phyloP scores from a whole-genome alignment of 2,113 vertebrate genomes.

The Mirza zaza region DNA sequence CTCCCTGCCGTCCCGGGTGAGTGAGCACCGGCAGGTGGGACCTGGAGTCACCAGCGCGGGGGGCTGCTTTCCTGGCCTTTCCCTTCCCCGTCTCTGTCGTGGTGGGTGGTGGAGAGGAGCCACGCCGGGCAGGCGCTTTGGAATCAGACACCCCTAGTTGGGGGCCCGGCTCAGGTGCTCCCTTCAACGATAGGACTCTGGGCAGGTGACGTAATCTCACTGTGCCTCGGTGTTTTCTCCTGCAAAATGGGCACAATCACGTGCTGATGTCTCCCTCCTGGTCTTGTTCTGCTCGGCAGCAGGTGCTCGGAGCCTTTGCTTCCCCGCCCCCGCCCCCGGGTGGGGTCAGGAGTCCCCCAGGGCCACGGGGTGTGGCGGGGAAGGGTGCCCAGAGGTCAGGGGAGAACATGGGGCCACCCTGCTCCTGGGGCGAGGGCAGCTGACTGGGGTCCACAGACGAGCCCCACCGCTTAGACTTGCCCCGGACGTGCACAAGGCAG shows the following conservation, averaged over 20 bases:
- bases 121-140: too few relatives aligned
- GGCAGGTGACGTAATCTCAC: neutral
- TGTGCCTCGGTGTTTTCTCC: neutral
- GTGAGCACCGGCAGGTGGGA: neutral
- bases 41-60: neutral
- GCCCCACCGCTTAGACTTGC: neutral
- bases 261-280: neutral
- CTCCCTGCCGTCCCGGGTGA: neutral
- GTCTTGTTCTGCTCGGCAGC: too few relatives aligned
- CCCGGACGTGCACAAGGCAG: accelerated
- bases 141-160: neutral
- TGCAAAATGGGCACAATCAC: neutral
- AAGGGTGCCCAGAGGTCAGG: neutral
- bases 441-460: neutral
- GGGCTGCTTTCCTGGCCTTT: accelerated
- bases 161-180: neutral
- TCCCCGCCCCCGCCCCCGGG: too few relatives aligned
- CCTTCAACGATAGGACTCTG: neutral
- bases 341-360: neutral
- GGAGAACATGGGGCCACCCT: neutral
- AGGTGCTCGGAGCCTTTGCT: neutral
- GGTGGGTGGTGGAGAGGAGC: accelerated
- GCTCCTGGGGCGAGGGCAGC: neutral
- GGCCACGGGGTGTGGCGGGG: neutral
- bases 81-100: accelerated